Evolutionary conservation across 2,888 invertebrate genomes (phyloP).

Genomic region (Aporophyla lueneburgensis): DNA sequence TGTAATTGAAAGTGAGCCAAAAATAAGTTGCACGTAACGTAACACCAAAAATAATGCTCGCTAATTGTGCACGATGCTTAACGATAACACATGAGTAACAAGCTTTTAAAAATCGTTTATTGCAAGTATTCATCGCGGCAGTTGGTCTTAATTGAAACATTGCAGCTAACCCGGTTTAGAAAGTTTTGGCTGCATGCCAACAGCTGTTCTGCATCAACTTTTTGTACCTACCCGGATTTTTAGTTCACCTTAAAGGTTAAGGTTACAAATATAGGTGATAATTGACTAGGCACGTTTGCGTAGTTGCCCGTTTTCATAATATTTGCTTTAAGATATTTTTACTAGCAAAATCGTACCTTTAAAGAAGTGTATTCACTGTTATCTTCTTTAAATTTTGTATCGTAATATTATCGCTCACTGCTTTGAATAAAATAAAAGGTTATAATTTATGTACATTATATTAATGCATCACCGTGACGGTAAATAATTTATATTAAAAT

Average conservation of each 20-base stretch:
- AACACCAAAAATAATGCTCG: conserved; percentile 53
- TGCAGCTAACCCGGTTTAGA: conserved; percentile 84
- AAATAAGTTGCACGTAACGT: conserved; percentile 57
- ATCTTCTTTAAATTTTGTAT: not conserved
- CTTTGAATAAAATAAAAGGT: conserved; percentile 21
- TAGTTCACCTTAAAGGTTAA: conserved; percentile 81
- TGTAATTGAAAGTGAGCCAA: conserved; percentile 36
- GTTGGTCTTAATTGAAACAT: conserved; percentile 80
- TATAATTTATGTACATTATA: conserved; percentile 11
- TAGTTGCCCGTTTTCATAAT: not conserved
- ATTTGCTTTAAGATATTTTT: not conserved
- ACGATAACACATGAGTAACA: conserved; percentile 57
- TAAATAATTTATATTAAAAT: conserved; percentile 35
- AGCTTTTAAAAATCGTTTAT: conserved; percentile 67
- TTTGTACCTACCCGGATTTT: conserved; percentile 77
- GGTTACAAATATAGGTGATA: conserved; percentile 73
- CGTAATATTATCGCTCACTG: not conserved
- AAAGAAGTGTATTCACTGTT: not conserved
- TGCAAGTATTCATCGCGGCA: conserved; percentile 62
- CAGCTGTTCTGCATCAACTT: conserved; percentile 78
- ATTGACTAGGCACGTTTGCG: conserved; percentile 26
- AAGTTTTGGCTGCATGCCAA: conserved; percentile 86
- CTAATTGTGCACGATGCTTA: conserved; percentile 58
- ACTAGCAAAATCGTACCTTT: not conserved
- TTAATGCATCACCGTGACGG: conserved; percentile 27